Base-by-base conservation (phyloP, 2,888 invertebrate genomes). In the Anthoptus insignis region DNA sequence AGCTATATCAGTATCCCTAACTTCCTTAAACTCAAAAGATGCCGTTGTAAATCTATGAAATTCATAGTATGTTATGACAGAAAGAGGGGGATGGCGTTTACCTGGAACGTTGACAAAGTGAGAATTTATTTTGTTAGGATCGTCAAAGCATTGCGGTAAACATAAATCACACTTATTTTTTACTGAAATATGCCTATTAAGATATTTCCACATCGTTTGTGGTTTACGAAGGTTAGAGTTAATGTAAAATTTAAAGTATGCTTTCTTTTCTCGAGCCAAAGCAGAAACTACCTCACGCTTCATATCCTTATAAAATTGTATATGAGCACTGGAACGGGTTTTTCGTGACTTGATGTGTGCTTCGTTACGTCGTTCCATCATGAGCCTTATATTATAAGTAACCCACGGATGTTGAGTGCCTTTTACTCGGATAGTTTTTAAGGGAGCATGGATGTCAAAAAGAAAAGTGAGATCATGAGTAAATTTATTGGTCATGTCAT, bases 101-200 rank as follows among this genome's bases (percentile, higher is more conserved):
- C 42, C 53, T 11, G 68, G 68, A 39, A 65, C 59, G 2, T 61
- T 32, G 8, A 68, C 37, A 34, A 68, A 68, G 9, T 65, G 53
- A 16, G n/a, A 16, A 53, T 68, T 65, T 29, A 68, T 58, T 16
- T 16, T 6, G 34, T 65, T 21, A 3, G 65, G 57, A 50, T 65
- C 37, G 50, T 32, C 16, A 14, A 68, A 24, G n/a, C 65, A 19
- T 3, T 7, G 8, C 7, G 65, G 58, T 4, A 68, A 19, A n/a
- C n/a, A 6, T 21, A 13, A 14, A 29, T 59, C 27, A 11, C 9
- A 19, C 16, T 52, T 13, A 22, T 53, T 57, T 50, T 32, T 59
- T 11, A 32, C 24, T 11, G 32, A 16, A 32, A 61, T 14, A 22
- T 27, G 22, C 4, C 13, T 29, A 39, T 66, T 53, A 11, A 69